Evolutionary conservation across 1,140 invertebrate genomes (phyloP).

Genomic region (Thereuonema tuberculata): DNA sequence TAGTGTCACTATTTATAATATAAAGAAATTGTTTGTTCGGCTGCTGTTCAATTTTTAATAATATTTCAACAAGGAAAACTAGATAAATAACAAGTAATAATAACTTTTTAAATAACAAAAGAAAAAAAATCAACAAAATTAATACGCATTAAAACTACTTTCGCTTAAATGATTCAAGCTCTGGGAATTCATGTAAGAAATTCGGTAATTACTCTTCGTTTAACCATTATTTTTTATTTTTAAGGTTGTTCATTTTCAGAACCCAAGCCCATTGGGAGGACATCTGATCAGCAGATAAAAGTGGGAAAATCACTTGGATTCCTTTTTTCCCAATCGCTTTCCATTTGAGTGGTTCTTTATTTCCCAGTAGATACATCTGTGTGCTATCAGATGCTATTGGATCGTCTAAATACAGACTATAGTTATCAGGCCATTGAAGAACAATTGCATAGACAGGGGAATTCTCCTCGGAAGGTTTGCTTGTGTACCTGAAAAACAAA

Average conservation of each 20-base stretch:
- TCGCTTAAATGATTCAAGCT: too few species aligned
- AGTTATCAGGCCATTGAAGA: slow-evolving; percentile 47
- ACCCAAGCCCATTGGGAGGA: slow-evolving; percentile 8
- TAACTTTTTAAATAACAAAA: too few species aligned
- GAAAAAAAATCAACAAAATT: too few species aligned
- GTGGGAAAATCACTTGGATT: not conserved
- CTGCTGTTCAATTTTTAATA: too few species aligned
- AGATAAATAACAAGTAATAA: too few species aligned
- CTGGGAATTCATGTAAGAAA: too few species aligned
- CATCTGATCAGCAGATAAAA: not conserved
- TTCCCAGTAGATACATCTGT: slow-evolving; percentile 24
- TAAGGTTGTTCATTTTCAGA: slow-evolving; percentile 1
- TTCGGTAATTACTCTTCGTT: too few species aligned
- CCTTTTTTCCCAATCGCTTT: not conserved
- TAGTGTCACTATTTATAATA: too few species aligned
- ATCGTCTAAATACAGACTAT: slow-evolving; percentile 36
- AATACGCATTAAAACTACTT: too few species aligned
- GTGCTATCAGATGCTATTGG: slow-evolving; percentile 20
- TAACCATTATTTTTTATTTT: too few species aligned
- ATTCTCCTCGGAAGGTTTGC: not conserved
- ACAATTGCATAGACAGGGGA: slow-evolving; percentile 35
- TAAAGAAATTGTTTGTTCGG: too few species aligned
- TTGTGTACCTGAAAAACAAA: slow-evolving; percentile 4
- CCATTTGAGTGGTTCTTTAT: slow-evolving; percentile 1
- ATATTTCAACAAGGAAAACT: too few species aligned